These are phyloP conservation scores for Setipinna tenuifilis DNA, from an alignment of 2,797 vertebrate genomes.

Conservation along the genomic window DNA sequence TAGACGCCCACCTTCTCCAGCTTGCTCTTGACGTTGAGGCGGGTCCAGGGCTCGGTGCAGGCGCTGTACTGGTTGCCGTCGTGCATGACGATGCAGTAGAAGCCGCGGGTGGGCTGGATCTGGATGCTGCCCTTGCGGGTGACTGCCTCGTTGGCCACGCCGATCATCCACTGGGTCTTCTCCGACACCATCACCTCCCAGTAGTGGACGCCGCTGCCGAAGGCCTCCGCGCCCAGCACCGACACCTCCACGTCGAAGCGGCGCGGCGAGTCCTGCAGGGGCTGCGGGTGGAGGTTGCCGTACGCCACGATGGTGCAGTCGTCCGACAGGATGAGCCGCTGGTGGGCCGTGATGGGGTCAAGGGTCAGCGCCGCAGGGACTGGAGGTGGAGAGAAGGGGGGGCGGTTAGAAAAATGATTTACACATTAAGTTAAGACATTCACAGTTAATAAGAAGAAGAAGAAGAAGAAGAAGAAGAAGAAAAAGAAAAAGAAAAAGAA, in stretches of 20 bases:
- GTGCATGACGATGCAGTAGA: conserved; percentile 99
- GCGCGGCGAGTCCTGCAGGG: conserved; percentile 93
- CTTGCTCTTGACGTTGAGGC: conserved; percentile 94
- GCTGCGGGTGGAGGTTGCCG: conserved; percentile 94
- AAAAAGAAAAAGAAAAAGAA: too few species aligned
- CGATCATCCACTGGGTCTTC: conserved; percentile 99
- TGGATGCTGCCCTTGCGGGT: conserved; percentile 97
- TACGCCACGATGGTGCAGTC: conserved; percentile 98
- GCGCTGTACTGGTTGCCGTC: conserved; percentile 98
- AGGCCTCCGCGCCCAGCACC: conserved; percentile 89
- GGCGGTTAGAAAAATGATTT: conserved; percentile 3
- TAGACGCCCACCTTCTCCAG: conserved; percentile 97
- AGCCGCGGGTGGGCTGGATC: conserved; percentile 93
- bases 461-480: too few species aligned
- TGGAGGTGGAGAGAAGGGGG: conserved; percentile 55
- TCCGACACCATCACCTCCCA: conserved; percentile 98
- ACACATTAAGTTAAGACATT: conserved; percentile 23
- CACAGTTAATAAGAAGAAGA: background rate
- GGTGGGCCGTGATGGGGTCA: conserved; percentile 94
- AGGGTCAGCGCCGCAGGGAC: conserved; percentile 91
- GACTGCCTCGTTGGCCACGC: conserved; percentile 90
- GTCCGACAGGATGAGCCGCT: conserved; percentile 94
- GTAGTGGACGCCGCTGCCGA: conserved; percentile 88
- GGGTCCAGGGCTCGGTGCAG: conserved; percentile 98
- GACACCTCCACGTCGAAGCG: conserved; percentile 97